These are phyloP conservation scores for Amphipyra berbera DNA, from an alignment of 2,888 invertebrate species.

Conservation along the genomic window DNA sequence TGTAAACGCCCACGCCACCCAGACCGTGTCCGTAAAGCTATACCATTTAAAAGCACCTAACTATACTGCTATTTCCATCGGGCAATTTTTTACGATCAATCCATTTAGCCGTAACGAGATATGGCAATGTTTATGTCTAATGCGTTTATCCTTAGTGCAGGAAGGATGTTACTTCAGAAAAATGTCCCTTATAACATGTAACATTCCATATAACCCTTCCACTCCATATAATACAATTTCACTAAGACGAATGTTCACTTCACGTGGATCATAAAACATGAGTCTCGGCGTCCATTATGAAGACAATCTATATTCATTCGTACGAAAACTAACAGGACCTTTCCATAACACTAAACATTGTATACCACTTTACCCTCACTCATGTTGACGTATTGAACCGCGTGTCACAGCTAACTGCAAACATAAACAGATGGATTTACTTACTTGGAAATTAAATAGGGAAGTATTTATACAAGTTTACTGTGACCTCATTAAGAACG, in stretches of 20 bases:
- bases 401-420: slow-evolving; percentile 10
- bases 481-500: slow-evolving; percentile 3
- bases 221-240: slow-evolving; percentile 74
- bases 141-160: slow-evolving; percentile 37
- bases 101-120: slow-evolving; percentile 55
- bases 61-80: slow-evolving; percentile 53
- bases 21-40: slow-evolving; percentile 59
- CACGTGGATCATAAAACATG: slow-evolving; percentile 69
- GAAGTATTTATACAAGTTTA: slow-evolving; percentile 2
- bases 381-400: slow-evolving; percentile 21
- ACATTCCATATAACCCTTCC: slow-evolving; percentile 65
- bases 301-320: slow-evolving; percentile 69
- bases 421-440: slow-evolving; percentile 27
- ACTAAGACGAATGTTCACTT: slow-evolving; percentile 72
- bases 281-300: slow-evolving; percentile 62
- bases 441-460: slow-evolving; percentile 18
- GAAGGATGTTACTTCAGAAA: slow-evolving; percentile 51
- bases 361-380: slow-evolving; percentile 36
- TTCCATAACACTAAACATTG: slow-evolving; percentile 63
- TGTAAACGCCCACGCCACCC: slow-evolving; percentile 69
- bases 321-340: slow-evolving; percentile 63
- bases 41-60: slow-evolving; percentile 60
- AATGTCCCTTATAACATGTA: slow-evolving; percentile 59
- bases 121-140: slow-evolving; percentile 47
- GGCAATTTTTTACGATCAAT: slow-evolving; percentile 63